phyloP scores from a whole-genome alignment of 2,113 vertebrate genomes.

The Chaetodon trifascialis region DNA sequence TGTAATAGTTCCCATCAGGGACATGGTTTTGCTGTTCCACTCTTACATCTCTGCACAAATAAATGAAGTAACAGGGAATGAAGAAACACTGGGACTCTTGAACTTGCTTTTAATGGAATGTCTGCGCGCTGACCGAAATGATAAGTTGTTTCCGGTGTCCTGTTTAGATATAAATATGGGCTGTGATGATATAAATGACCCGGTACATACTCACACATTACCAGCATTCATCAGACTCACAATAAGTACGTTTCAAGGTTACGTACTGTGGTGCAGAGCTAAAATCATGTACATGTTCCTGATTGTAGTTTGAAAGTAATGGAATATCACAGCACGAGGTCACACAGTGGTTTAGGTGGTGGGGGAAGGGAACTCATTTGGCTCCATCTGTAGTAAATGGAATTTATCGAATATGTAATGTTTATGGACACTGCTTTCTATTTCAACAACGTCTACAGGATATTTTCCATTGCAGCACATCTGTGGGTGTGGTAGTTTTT shows the following conservation, averaged over 20 bases:
- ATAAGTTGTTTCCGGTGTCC: slow-evolving; percentile 65
- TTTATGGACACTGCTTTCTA: slow-evolving; percentile 57
- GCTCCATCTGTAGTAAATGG: slow-evolving; percentile 63
- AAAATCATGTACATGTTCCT: slow-evolving; percentile 52
- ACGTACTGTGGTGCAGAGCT: slow-evolving; percentile 50
- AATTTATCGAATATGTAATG: slow-evolving; percentile 74
- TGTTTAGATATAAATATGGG: slow-evolving; percentile 68
- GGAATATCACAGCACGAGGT: slow-evolving; percentile 67
- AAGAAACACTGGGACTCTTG: slow-evolving; percentile 55
- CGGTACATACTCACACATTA: slow-evolving; percentile 62
- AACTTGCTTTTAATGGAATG: slow-evolving; percentile 70
- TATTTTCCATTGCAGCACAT: slow-evolving; percentile 44
- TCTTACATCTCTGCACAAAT: slow-evolving; percentile 36
- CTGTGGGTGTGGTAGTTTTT: slow-evolving; percentile 28
- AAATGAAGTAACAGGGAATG: slow-evolving; percentile 39
- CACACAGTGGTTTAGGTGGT: slow-evolving; percentile 50
- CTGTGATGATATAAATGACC: slow-evolving; percentile 71
- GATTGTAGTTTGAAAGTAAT: slow-evolving; percentile 66
- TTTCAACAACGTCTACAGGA: slow-evolving; percentile 54
- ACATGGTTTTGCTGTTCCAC: slow-evolving; percentile 25
- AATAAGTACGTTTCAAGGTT: slow-evolving; percentile 75
- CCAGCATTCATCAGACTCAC: slow-evolving; percentile 74
- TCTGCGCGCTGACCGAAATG: slow-evolving; percentile 57
- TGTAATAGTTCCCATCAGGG: slow-evolving; percentile 6
- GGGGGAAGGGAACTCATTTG: slow-evolving; percentile 58